Base-by-base conservation (phyloP, 1,140 invertebrate species). In the Leptoteleia sp. region DNA sequence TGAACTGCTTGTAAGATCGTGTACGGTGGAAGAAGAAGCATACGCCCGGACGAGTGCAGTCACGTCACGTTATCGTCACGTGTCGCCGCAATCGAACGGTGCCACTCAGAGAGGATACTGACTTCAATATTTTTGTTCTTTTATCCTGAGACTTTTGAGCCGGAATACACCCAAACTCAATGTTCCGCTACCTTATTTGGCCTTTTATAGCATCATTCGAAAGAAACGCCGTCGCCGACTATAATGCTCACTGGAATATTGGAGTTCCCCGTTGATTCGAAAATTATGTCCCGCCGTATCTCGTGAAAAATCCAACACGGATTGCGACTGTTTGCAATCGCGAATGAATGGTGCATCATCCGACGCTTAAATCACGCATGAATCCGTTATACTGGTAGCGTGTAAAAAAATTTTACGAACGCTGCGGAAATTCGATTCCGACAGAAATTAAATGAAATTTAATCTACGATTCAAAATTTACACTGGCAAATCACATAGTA, bases 41-140 rank as follows among this genome's bases (percentile, higher is more conserved):
- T 76, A 82, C 68, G 72, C 57, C 55, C 54, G 47, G 47, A 43
- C 65, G 54, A 79, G 77, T 47, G 80, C 79, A 87, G 80, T 84
- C 83, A 75, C 81, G 82, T 85, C 84, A 87, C 84, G 83, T 85
- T 86, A 86, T 86, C 80, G 79, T 85, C 85, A 85, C 82, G 80
- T 84, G 84, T 79, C 70, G 43, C 68, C 70, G 31, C 68, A 73
- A 71, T 79, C 62, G 76, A 73, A 73, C 55, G 57, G 45, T 64
- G 45, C 62, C 40, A 72, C 33, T 57, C 17, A 37, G 27, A 17
- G 47, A 78, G 55, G 76, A 77, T 71, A 71, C 75, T 52, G 59
- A 67, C 67, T 78, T 37, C 19, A 22, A 54, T 68, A 68, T 61
- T 72, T 72, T 78, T 72, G 16, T 77, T 45, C 52, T 72, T 71